Percentiles rank a stretch among this genome's conserved stretches.
Evolutionary conservation across 1,140 invertebrate species (phyloP).

Genomic region (Ceratina japonica): DNA sequence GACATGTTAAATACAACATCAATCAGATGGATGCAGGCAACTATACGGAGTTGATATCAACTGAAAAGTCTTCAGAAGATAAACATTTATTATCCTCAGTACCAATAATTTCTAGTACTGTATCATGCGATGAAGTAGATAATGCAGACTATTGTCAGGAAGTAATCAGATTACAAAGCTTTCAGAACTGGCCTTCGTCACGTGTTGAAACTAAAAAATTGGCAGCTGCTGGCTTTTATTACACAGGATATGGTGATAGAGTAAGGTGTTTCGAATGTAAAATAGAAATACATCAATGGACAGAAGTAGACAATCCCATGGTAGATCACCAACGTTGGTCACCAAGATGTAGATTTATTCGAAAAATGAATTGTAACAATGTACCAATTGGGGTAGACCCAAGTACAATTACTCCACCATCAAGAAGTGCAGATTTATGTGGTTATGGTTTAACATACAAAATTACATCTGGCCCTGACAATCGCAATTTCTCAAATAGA

Average conservation of each 20-base stretch:
- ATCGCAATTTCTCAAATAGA: constrained; percentile 41
- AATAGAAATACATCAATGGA: constrained; percentile 90
- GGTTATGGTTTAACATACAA: constrained; percentile 80
- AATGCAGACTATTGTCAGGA: constrained; percentile 78
- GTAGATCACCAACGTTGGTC: constrained; percentile 90
- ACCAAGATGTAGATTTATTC: constrained; percentile 87
- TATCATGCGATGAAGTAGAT: constrained; percentile 68
- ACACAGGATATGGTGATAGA: constrained; percentile 83
- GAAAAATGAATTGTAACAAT: constrained; percentile 83
- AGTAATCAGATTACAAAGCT: constrained; percentile 83
- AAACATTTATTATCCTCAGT: constrained; percentile 46
- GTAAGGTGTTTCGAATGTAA: constrained; percentile 93
- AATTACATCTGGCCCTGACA: too few relatives aligned
- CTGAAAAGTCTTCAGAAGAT: constrained; percentile 50
- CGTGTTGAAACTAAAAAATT: constrained; percentile 82
- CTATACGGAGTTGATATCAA: background rate
- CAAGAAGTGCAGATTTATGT: constrained; percentile 81
- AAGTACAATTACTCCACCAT: constrained; percentile 59
- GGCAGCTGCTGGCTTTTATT: constrained; percentile 91
- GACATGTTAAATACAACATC: too few relatives aligned
- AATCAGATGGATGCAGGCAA: too few relatives aligned
- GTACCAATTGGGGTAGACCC: constrained; percentile 79
- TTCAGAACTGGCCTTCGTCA: constrained; percentile 80
- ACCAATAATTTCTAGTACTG: constrained; percentile 23
- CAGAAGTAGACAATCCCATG: constrained; percentile 88